Evolutionary conservation across 2,797 vertebrate species (phyloP).

Genomic region (Botia kubotai): DNA sequence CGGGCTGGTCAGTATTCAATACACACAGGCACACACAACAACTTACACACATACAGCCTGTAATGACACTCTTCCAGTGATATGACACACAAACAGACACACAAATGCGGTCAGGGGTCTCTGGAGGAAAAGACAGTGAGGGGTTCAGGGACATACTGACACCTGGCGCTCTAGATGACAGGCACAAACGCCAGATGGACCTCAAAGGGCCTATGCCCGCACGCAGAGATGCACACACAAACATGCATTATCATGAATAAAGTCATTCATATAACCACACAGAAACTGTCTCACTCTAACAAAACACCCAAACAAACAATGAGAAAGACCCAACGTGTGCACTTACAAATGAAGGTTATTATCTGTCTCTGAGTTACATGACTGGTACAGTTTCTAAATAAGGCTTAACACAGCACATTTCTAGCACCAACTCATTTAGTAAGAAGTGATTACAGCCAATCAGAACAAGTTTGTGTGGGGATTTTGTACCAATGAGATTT

Average conservation of each 20-base stretch:
- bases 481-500: no score
- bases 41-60: conserved; percentile 16
- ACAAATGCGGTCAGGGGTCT: conserved; percentile 21
- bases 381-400: not conserved
- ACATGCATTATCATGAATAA: conserved; percentile 19
- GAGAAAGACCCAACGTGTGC: not conserved
- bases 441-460: no score
- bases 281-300: not conserved
- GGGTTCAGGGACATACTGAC: conserved; percentile 63
- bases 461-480: no score
- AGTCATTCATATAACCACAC: not conserved
- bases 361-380: not conserved
- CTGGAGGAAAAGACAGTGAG: conserved; percentile 39
- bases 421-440: not conserved
- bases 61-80: conserved; percentile 10
- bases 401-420: not conserved
- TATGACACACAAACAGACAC: conserved; percentile 28
- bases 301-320: not conserved
- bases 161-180: conserved; percentile 71
- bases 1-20: conserved; percentile 42
- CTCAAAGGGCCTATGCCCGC: conserved; percentile 49
- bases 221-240: conserved; percentile 37
- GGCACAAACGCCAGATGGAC: conserved; percentile 66
- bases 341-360: not conserved
- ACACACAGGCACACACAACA: not conserved